Percentiles rank a stretch among this genome's conserved stretches.
These are phyloP conservation scores for Chaenogobius annularis DNA, from an alignment of 2,113 vertebrate species.

Conservation along the genomic window DNA sequence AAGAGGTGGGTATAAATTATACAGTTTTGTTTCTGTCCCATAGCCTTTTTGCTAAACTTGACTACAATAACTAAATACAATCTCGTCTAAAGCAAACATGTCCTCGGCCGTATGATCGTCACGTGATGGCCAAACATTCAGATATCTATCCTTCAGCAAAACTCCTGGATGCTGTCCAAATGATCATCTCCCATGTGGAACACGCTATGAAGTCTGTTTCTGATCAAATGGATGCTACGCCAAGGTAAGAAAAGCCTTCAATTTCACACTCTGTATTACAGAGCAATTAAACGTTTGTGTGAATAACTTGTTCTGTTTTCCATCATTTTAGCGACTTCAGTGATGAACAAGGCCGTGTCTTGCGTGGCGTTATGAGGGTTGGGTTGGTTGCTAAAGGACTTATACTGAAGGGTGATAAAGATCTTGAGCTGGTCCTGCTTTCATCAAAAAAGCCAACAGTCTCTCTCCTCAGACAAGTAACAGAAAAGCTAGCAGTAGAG, in stretches of 20 bases:
- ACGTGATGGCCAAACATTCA: constrained; percentile 93
- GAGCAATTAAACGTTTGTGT: background rate
- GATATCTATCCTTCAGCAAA: constrained; percentile 93
- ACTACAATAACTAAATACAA: background rate
- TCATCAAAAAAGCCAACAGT: constrained; percentile 89
- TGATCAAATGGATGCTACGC: constrained; percentile 84
- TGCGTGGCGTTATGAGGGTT: constrained; percentile 91
- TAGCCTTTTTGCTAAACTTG: background rate
- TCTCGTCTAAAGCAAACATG: constrained; percentile 28
- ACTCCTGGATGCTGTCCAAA: constrained; percentile 92
- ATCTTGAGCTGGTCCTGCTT: constrained; percentile 90
- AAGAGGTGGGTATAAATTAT: constrained; percentile 44
- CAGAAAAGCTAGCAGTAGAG: constrained; percentile 84
- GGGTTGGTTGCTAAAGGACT: constrained; percentile 94
- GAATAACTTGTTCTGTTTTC: background rate
- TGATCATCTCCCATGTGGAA: constrained; percentile 92
- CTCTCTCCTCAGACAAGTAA: constrained; percentile 84
- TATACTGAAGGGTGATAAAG: constrained; percentile 89
- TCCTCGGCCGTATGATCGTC: constrained; percentile 87
- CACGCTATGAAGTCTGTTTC: constrained; percentile 89
- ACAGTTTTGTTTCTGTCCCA: background rate
- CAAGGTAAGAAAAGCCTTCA: constrained; percentile 61
- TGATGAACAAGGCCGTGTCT: constrained; percentile 66
- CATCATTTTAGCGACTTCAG: background rate
- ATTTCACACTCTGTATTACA: background rate